Conservation (phyloP, 2,888 invertebrate species). For the Eutolmus rufibarbis region DNA sequence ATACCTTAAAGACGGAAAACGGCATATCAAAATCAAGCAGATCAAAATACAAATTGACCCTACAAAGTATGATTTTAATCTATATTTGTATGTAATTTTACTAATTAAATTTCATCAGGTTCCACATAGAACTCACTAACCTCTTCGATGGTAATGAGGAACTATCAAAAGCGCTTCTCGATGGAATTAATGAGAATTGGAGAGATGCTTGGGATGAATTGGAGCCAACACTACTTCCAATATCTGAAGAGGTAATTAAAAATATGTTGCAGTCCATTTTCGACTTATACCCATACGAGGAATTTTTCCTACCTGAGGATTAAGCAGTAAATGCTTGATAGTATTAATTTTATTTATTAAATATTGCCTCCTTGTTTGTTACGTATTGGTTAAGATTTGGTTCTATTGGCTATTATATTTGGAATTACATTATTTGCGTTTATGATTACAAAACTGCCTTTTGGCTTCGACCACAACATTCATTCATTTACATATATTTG, state of each 20-base stretch:
- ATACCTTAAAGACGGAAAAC: slow-evolving; percentile 45
- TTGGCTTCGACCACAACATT: neutral
- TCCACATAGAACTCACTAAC: slow-evolving; percentile 52
- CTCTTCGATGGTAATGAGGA: slow-evolving; percentile 52
- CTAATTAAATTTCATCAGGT: slow-evolving; percentile 45
- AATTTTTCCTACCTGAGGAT: neutral
- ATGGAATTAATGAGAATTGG: slow-evolving; percentile 55
- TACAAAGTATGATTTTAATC: slow-evolving; percentile 21
- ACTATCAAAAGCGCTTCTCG: slow-evolving; percentile 52
- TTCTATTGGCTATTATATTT: slow-evolving; percentile 8
- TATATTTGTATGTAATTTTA: neutral
- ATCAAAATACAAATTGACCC: slow-evolving; percentile 45
- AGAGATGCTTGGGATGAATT: slow-evolving; percentile 53
- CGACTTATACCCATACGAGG: neutral
- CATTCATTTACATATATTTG: neutral
- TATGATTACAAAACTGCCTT: neutral
- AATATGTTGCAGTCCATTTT: neutral
- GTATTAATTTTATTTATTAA: neutral
- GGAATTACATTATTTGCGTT: neutral
- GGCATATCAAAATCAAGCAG: slow-evolving; percentile 46
- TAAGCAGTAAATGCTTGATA: neutral
- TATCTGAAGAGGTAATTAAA: neutral
- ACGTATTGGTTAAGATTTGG: slow-evolving; percentile 10
- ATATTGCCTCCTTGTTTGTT: neutral
- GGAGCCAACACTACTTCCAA: neutral